Base-by-base conservation (phyloP, 2,888 invertebrate species). In the Emmelina monodactyla region DNA sequence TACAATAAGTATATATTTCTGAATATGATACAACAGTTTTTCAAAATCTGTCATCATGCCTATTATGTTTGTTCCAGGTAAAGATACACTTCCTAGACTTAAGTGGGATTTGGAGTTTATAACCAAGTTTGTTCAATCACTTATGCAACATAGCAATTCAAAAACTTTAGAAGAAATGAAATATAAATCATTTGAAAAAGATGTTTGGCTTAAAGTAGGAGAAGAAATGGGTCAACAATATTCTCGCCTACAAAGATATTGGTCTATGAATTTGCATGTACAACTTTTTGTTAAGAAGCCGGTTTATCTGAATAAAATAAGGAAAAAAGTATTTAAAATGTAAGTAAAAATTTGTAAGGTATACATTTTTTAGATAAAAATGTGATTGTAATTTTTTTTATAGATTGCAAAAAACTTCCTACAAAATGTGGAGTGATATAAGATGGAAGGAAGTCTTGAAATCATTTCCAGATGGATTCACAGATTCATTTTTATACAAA, bases 401-500 rank as follows among this genome's bases (percentile, higher is more conserved):
- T 11, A 25, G 25, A 25, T 10, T 25, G 9, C 9, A 25, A 25
- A 25, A 25, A 10, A 38, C 38, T 2, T 5, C 37, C 6, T 43
- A 42, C 16, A 31, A 31, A 32, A 14, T 37, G 13, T 45, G 43
- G 43, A 31, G 33, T 19, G 45, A 45, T 25, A 40, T 45, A 16
- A 33, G 39, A 22, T 45, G 45, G 45, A 39, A 36, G 10, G 34
- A 41, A n/a, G 10, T 45, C 4, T 39, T 32, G 2, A 29, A 33
- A 22, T 14, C 35, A n/a, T 45, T 43, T 31, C 43, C 45, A 5
- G 40, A 38, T 16, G 43, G 45, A 2, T 41, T 39, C 12, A 45
- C 43, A 7, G 22, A 33, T 11, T 2, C 11, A 16, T 45, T 45
- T 34, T 16, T 45, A 25, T 25, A 25, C n/a, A n/a, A n/a, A n/a